Base-by-base conservation (phyloP, 1,140 invertebrate genomes). In the Coptotermes formosanus region DNA sequence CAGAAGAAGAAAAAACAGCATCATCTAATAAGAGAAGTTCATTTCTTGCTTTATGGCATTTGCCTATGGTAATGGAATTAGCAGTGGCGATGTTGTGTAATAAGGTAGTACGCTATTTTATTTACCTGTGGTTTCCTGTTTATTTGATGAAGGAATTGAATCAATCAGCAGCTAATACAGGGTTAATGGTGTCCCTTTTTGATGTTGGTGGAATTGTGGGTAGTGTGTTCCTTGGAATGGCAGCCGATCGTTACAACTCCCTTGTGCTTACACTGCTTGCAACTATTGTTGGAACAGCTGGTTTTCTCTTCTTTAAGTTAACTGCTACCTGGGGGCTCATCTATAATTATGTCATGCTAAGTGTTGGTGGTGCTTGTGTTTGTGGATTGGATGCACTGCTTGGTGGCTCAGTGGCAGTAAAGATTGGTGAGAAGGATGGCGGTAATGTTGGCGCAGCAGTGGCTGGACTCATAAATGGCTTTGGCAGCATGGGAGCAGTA, bases 101-200 rank as follows among this genome's bases (percentile, higher is more conserved):
- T 6, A 93, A 93, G 88, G 88, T 92, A 59, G 92, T 93, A 9
- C 90, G 93, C 30, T 93, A 93, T 88, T 90, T 91, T 87, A 92
- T 93, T 90, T 92, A 92, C 88, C 92, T 93, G 90, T 93, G 92
- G 92, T 88, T 93, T 48, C 92, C 92, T 3, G 89, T 93, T 89
- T 93, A 91, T 88, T 88, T 93, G 6, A 88, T 91, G 43, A 90
- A 92, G 85, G 89, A 91, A 88, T 88, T 93, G 38, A 88, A 91
- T 43, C 93, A 93, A 88, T 89, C 90, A 0, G 89, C 91, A 87
- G 88, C 88, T 75, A 87, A 90, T 87, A 91, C 92, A 45, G 92
- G 93, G 0, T 88, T 93, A 83, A 91, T 92, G 87, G 92, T 92
- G n/a, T 92, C 92, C 21, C 88, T 91, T 23, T 93, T 93, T 89